A percentile compares a stretch with the other conserved stretches of the same genome.
phyloP scores from a whole-genome alignment of 2,797 vertebrate species.

The Tenualosa thibaudeaui region DNA sequence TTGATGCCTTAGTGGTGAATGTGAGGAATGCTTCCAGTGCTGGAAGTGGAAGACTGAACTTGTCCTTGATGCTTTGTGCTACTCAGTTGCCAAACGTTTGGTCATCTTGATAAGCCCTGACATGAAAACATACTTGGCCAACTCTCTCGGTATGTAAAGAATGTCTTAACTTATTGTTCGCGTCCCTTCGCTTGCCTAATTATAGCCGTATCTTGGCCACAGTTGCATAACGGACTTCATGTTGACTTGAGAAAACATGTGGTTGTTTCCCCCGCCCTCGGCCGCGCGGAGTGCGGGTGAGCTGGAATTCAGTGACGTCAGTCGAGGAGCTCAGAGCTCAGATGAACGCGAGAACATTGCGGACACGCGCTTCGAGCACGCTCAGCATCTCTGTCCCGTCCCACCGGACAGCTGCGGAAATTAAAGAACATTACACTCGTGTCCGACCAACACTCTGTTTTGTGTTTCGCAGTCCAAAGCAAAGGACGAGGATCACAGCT shows the following conservation, averaged over 20 bases:
- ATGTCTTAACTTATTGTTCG: constrained; percentile 28
- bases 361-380: constrained; percentile 33
- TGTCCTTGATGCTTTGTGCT: neutral
- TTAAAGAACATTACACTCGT: constrained; percentile 17
- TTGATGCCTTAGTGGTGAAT: neutral
- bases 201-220: constrained; percentile 28
- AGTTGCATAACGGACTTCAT: constrained; percentile 47
- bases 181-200: constrained; percentile 34
- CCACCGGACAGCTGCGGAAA: constrained; percentile 21
- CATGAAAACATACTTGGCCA: constrained; percentile 3
- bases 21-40: neutral
- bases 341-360: constrained; percentile 50
- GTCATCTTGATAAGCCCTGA: neutral
- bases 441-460: neutral
- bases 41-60: neutral
- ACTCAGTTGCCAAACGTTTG: neutral
- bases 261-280: constrained; percentile 18
- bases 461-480: neutral
- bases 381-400: constrained; percentile 28
- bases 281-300: constrained; percentile 46
- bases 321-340: constrained; percentile 55
- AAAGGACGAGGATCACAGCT: neutral
- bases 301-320: constrained; percentile 78
- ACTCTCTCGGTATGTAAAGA: neutral
- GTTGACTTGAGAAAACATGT: constrained; percentile 35